Evolutionary conservation across 64 coral and sea anemone species (phyloP).

Genomic region (Porites australiensis): DNA sequence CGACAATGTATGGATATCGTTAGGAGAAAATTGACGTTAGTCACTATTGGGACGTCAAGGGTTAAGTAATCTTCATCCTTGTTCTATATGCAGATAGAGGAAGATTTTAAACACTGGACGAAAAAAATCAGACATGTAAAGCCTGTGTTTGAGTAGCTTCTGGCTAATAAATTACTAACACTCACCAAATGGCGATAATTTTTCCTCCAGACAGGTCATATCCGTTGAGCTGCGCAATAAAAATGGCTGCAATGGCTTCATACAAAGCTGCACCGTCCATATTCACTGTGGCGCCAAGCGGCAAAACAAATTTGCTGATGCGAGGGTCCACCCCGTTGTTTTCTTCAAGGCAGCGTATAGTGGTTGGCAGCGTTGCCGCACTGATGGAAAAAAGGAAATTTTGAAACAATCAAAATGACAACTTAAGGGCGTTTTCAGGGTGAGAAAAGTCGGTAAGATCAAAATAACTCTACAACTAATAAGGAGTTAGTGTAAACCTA

Average conservation of each 20-base stretch:
- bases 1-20: too few relatives aligned
- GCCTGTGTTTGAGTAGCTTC: too few relatives aligned
- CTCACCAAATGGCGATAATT: slow-evolving; percentile 39
- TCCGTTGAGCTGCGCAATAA: slow-evolving; percentile 79
- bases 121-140: too few relatives aligned
- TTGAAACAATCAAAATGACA: not conserved
- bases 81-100: too few relatives aligned
- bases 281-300: slow-evolving; percentile 83
- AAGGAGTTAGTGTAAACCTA: too few relatives aligned
- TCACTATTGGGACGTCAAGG: too few relatives aligned
- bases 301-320: slow-evolving; percentile 84
- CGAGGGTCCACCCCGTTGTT: slow-evolving; percentile 79
- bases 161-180: not conserved
- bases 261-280: slow-evolving; percentile 87
- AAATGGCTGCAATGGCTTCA: slow-evolving; percentile 78
- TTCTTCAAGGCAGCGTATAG: slow-evolving; percentile 86
- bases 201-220: slow-evolving; percentile 33
- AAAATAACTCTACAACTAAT: too few relatives aligned
- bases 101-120: too few relatives aligned
- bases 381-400: slow-evolving; percentile 13
- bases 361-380: slow-evolving; percentile 80
- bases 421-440: not conserved
- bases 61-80: too few relatives aligned
- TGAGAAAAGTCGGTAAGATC: too few relatives aligned
- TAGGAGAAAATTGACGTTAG: too few relatives aligned